Percentiles rank a stretch among this genome's conserved stretches.
Conservation (phyloP, 2,888 invertebrate species). For the Drosophila atroscutellata region DNA sequence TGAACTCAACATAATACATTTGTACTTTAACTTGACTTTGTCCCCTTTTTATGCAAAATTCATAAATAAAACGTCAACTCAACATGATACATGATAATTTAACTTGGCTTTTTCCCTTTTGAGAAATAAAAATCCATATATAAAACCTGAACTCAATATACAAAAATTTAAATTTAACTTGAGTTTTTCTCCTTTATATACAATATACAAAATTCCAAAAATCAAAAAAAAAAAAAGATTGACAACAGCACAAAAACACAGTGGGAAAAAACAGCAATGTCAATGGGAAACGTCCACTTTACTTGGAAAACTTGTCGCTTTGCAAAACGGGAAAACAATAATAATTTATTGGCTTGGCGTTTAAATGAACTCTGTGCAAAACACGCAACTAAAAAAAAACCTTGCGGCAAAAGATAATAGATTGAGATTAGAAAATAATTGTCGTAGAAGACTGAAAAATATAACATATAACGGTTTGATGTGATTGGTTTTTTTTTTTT, state of each 20-base stretch:
- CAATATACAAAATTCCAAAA: not conserved
- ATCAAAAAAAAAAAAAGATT: not conserved
- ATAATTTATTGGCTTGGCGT: not conserved
- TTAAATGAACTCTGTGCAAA: slow-evolving; percentile 3
- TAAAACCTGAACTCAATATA: not conserved
- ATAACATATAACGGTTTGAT: not conserved
- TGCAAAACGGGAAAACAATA: slow-evolving; percentile 28
- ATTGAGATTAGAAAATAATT: not conserved
- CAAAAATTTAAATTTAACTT: not conserved
- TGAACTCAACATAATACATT: not conserved
- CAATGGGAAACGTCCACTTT: slow-evolving; percentile 4
- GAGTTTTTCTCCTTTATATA: not conserved
- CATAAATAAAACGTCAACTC: not conserved
- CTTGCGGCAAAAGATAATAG: not conserved
- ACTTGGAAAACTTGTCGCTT: slow-evolving; percentile 16
- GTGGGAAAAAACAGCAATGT: slow-evolving; percentile 15
- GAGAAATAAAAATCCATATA: no score
- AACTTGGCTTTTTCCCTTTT: not conserved
- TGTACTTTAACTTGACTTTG: not conserved
- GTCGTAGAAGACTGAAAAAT: not conserved
- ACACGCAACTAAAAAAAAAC: not conserved
- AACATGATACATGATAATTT: not conserved
- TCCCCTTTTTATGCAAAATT: not conserved
- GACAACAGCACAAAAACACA: not conserved
- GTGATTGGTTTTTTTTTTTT: not conserved